Evolutionary conservation across 1,140 invertebrate genomes (phyloP).

Genomic region (Pseudomyrmex pallidus): DNA sequence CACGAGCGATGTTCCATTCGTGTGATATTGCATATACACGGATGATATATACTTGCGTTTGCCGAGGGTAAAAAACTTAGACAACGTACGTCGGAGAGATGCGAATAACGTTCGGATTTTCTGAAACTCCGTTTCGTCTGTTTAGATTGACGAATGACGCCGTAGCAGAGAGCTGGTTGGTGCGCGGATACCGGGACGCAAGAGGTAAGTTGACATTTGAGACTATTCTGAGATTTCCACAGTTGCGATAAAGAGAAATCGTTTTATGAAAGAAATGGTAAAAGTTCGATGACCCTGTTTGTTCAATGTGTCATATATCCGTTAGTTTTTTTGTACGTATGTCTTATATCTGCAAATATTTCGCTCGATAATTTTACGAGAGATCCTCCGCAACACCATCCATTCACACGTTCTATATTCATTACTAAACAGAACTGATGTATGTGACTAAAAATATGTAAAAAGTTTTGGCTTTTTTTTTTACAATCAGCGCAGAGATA

Average conservation of each 20-base stretch:
- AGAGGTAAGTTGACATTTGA: conserved; percentile 75
- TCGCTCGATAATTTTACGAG: conserved; percentile 8
- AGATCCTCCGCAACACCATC: background rate
- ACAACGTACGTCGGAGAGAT: background rate
- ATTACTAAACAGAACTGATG: background rate
- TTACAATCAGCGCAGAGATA: conserved; percentile 1
- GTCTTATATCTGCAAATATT: background rate
- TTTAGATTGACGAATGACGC: conserved; percentile 83
- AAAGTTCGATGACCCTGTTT: too few relatives aligned
- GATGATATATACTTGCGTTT: conserved; percentile 6
- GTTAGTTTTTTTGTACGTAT: background rate
- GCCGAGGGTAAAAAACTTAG: background rate
- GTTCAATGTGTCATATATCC: background rate
- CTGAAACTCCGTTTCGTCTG: conserved; percentile 66
- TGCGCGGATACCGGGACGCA: conserved; percentile 79
- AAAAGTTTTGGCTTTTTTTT: background rate
- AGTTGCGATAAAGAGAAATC: too few relatives aligned
- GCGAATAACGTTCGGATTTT: background rate
- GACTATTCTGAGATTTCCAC: too few relatives aligned
- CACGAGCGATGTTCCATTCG: background rate
- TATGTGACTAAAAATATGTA: background rate
- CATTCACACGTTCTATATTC: background rate
- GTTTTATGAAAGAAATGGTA: too few relatives aligned
- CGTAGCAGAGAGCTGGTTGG: conserved; percentile 82
- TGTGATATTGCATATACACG: background rate